phyloP scores from a whole-genome alignment of 2,888 invertebrate genomes.

The Oscheius myriophilus region DNA sequence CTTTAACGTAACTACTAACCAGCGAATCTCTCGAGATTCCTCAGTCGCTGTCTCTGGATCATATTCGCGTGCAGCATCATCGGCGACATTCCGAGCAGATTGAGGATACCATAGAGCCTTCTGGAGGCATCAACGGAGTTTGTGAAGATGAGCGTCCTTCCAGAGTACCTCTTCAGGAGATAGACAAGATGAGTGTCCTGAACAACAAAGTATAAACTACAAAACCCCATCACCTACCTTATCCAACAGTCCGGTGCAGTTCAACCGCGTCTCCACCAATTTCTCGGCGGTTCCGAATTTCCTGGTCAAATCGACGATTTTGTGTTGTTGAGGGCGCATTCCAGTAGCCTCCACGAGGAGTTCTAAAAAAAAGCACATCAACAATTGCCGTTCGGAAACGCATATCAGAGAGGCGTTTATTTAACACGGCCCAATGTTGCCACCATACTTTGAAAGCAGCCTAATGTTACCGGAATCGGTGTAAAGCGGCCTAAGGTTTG shows the following conservation, averaged over 20 bases:
- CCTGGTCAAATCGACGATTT: conserved; percentile 89
- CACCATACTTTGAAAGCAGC: no score
- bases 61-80: conserved; percentile 79
- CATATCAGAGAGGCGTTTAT: no score
- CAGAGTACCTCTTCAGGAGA: conserved; percentile 84
- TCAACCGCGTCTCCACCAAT: conserved; percentile 85
- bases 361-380: conserved; percentile 7
- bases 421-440: no score
- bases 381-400: no score
- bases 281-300: conserved; percentile 83
- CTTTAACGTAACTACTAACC: conserved; percentile 56
- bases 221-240: conserved; percentile 59
- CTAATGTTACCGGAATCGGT: no score
- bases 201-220: conserved; percentile 9
- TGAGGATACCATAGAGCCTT: conserved; percentile 72
- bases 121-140: conserved; percentile 83
- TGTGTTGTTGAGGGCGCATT: conserved; percentile 74
- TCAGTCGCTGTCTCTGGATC: conserved; percentile 91
- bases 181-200: conserved; percentile 92
- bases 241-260: conserved; percentile 71
- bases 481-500: no score
- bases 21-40: conserved; percentile 85
- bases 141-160: conserved; percentile 88
- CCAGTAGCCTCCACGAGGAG: conserved; percentile 59
- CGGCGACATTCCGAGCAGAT: conserved; percentile 73